Conservation (phyloP, 2,797 vertebrate genomes). For the Limnodromus scolopaceus region DNA sequence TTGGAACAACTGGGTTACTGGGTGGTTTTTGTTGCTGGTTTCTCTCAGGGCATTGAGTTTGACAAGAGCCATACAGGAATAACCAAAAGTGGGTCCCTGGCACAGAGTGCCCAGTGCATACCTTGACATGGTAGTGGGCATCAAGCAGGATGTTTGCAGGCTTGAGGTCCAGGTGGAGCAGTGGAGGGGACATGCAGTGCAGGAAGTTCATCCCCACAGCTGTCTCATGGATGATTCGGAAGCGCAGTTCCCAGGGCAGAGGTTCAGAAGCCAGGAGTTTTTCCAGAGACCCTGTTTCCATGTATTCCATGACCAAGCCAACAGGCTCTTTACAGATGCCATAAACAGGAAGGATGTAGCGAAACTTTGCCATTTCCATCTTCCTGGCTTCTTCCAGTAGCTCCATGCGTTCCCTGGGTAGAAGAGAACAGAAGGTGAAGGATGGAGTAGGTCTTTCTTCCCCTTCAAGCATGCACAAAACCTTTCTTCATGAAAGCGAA, state of each 20-base stretch:
- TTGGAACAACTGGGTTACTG: neutral
- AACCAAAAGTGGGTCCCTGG: neutral
- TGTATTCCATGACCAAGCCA: conserved; percentile 98
- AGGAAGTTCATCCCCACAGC: conserved; percentile 99
- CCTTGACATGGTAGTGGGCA: conserved; percentile 97
- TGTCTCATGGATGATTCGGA: conserved; percentile 95
- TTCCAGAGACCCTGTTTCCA: conserved; percentile 97
- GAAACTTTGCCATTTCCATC: conserved; percentile 98
- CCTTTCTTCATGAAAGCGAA: neutral
- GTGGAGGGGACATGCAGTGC: conserved; percentile 95
- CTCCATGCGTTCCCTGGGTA: conserved; percentile 89
- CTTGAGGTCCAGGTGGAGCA: conserved; percentile 97
- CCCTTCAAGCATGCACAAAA: neutral
- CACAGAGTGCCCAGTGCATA: neutral
- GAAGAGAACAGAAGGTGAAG: neutral
- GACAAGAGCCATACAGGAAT: neutral
- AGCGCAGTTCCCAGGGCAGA: conserved; percentile 94
- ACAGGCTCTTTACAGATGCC: conserved; percentile 94
- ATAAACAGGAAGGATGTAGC: conserved; percentile 95
- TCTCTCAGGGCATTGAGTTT: neutral
- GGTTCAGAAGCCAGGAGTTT: conserved; percentile 90
- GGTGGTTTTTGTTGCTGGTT: neutral
- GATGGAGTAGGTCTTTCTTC: neutral
- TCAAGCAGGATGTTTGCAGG: conserved; percentile 98
- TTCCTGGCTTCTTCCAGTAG: conserved; percentile 95